A percentile compares a stretch with the other conserved stretches of the same genome.
Evolutionary conservation across 2,888 invertebrate genomes (phyloP).

Genomic region (Anagyrus pseudococci): DNA sequence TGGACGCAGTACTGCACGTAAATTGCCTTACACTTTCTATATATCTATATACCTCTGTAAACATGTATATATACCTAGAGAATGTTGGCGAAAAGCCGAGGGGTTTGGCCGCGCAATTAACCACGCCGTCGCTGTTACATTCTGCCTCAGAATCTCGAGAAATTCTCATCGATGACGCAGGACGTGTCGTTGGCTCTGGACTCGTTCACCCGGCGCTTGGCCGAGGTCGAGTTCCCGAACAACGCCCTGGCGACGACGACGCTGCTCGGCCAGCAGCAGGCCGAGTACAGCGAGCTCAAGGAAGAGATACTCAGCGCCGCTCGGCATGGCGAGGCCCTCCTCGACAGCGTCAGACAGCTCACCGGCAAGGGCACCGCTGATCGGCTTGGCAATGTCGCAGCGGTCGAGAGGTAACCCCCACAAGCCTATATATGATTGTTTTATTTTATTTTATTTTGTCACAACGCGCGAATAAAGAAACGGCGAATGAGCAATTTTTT

Average conservation of each 20-base stretch:
- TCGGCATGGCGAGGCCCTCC: slow-evolving; percentile 85
- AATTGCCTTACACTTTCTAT: background rate
- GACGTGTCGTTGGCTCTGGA: slow-evolving; percentile 88
- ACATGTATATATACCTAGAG: background rate
- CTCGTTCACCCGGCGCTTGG: slow-evolving; percentile 85
- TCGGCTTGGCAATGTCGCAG: slow-evolving; percentile 85
- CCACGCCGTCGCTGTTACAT: too few relatives aligned
- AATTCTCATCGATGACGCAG: slow-evolving; percentile 90
- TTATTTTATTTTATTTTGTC: too few relatives aligned
- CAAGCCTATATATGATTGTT: background rate
- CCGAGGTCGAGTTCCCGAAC: slow-evolving; percentile 93
- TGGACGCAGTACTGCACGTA: slow-evolving; percentile 18
- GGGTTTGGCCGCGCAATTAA: too few relatives aligned
- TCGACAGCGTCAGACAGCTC: slow-evolving; percentile 74
- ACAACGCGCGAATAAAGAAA: too few relatives aligned
- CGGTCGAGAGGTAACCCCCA: slow-evolving; percentile 81
- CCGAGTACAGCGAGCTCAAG: slow-evolving; percentile 73
- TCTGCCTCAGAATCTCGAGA: slow-evolving; percentile 84
- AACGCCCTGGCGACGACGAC: slow-evolving; percentile 90
- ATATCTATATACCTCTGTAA: background rate
- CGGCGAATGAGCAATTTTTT: too few relatives aligned
- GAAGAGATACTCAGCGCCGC: slow-evolving; percentile 87
- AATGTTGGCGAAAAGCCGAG: too few relatives aligned
- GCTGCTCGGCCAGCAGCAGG: slow-evolving; percentile 82
- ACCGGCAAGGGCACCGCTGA: slow-evolving; percentile 68